Percentiles rank a stretch among this genome's conserved stretches.
phyloP scores from a whole-genome alignment of 2,888 invertebrate species.

The Synanthedon formicaeformis region DNA sequence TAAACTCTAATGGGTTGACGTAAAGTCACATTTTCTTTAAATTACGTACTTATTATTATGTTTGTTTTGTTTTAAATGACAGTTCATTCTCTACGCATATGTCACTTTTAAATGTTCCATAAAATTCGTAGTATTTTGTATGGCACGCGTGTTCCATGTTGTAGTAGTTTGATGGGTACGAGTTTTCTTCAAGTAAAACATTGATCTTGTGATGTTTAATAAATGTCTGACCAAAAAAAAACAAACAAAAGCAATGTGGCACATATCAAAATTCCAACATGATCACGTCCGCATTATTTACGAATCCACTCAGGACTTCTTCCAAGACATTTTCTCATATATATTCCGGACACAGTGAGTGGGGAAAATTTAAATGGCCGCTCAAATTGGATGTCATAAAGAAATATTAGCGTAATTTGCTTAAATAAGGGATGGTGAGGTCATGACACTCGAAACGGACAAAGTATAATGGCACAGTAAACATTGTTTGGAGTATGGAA shows the following conservation, averaged over 20 bases:
- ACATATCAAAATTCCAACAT: neutral
- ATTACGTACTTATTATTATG: too few relatives aligned
- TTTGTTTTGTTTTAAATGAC: too few relatives aligned
- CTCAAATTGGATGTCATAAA: constrained; percentile 9
- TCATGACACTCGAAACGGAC: constrained; percentile 2
- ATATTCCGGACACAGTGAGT: neutral
- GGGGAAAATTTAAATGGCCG: constrained; percentile 5
- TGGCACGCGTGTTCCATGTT: too few relatives aligned
- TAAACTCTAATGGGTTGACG: too few relatives aligned
- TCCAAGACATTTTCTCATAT: neutral
- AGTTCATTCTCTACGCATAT: too few relatives aligned
- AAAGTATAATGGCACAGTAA: constrained; percentile 1
- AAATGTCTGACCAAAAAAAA: too few relatives aligned
- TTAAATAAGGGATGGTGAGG: constrained; percentile 2
- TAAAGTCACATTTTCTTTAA: too few relatives aligned
- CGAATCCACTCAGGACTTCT: neutral
- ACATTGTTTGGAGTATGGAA: neutral
- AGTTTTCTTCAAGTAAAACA: too few relatives aligned
- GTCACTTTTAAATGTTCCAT: too few relatives aligned
- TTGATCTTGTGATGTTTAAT: too few relatives aligned
- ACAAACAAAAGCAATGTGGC: neutral
- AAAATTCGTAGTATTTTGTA: too few relatives aligned
- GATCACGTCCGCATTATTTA: neutral
- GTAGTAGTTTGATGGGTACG: too few relatives aligned
- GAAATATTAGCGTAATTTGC: constrained; percentile 12